Evolutionary conservation across 2,113 vertebrate genomes (phyloP), one percentile per base, ranked within the genome.

Genomic region (Callaeas wilsoni): DNA sequence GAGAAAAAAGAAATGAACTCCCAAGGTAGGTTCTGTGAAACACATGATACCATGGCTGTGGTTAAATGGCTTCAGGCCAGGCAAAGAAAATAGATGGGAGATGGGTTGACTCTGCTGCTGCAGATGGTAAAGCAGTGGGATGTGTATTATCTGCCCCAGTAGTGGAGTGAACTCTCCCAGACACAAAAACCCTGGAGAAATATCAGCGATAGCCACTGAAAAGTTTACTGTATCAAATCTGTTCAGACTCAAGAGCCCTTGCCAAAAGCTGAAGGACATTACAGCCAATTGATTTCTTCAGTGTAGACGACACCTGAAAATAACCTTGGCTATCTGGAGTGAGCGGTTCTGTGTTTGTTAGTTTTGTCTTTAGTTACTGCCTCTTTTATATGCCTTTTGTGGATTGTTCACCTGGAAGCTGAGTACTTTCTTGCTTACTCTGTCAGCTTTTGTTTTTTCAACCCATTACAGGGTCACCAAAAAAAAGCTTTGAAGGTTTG

Each of bases 401-500:
- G 94, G 63, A 86, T 91, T 94, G 77, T 87, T 96, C 94, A 77
- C 82, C 84, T 93, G 86, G 95, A 96, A 96, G 90, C 13, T 59
- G 76, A 96, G 56, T 64, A 56, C 76, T 82, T 80, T 95, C 91
- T 94, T 84, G 47, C 89, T 91, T 91, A 87, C 46, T 57, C 74
- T 87, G 47, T 62, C 84, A 94, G 86, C 56, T 96, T 74, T 80
- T 94, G 77, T 77, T 93, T 94, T 83, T 90, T 79, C 79, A 90
- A 41, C 81, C 53, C 57, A 91, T 67, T 91, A 80, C 26, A 57
- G 74, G 84, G 77, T 96, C 93, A 93, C 70, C 83, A 67, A 57
- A 71, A 73, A 96, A 94, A 91, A 97, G 37, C 63, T 93, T 85
- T 94, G 93, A 97, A 96, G 85, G 46, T 83, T 92, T 94, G 70